phyloP scores from a whole-genome alignment of 2,888 invertebrate genomes.

The Malacosoma neustria region DNA sequence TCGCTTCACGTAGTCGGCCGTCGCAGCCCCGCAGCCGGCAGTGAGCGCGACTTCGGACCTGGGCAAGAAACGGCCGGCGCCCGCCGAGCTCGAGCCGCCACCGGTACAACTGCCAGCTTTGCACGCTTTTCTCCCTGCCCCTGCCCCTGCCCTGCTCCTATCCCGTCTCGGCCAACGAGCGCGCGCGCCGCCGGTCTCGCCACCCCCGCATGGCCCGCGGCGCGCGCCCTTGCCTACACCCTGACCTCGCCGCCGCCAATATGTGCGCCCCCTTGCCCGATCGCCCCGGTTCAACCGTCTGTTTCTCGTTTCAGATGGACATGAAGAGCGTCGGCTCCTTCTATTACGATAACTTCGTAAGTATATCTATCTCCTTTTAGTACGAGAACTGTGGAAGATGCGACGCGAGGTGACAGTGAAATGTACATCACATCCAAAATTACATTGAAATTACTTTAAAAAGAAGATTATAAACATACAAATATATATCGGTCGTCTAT shows the following conservation, averaged over 20 bases:
- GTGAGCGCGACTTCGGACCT: constrained; percentile 82
- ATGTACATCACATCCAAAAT: not conserved
- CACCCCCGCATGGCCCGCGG: constrained; percentile 43
- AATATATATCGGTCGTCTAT: no score
- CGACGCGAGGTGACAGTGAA: not conserved
- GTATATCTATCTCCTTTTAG: constrained; percentile 59
- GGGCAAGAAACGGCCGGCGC: constrained; percentile 95
- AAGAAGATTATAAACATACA: no score
- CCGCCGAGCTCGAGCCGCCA: constrained; percentile 79
- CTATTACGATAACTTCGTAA: constrained; percentile 97
- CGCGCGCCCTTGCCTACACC: constrained; percentile 44
- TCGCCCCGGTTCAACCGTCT: constrained; percentile 54
- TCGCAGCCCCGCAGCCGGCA: constrained; percentile 77
- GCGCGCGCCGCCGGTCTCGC: constrained; percentile 33
- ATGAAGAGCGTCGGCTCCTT: constrained; percentile 96
- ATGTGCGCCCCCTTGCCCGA: constrained; percentile 20
- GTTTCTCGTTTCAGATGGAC: constrained; percentile 90
- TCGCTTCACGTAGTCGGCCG: constrained; percentile 74
- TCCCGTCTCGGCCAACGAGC: constrained; percentile 35
- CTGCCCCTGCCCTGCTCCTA: constrained; percentile 43
- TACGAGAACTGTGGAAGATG: not conserved
- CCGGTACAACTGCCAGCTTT: constrained; percentile 90
- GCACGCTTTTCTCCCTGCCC: constrained; percentile 73
- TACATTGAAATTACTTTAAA: no score
- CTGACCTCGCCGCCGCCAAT: constrained; percentile 26